A percentile compares a stretch with the other conserved stretches of the same genome.
Evolutionary conservation across 2,888 invertebrate species (phyloP).

Genomic region (Hydroisotoma schaefferi): DNA sequence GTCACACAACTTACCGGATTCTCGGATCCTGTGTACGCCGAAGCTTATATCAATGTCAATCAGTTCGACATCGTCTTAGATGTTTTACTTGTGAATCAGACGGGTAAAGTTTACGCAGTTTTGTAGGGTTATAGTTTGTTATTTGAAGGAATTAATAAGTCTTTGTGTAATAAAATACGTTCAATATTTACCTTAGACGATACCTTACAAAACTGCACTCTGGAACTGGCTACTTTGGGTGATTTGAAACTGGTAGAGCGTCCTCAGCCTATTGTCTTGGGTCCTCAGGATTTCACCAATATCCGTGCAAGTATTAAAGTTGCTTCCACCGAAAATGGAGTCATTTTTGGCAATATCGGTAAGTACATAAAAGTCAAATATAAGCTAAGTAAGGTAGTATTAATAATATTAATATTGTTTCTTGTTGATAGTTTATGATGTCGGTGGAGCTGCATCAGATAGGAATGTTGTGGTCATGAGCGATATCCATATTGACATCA

Average conservation of each 20-base stretch:
- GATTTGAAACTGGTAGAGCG: constrained; percentile 97
- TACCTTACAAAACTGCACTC: constrained; percentile 94
- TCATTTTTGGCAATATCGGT: constrained; percentile 99
- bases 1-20: constrained; percentile 97
- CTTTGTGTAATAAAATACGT: neutral
- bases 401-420: constrained; percentile 13
- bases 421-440: constrained; percentile 77
- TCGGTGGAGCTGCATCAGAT: constrained; percentile 85
- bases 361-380: constrained; percentile 42
- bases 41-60: constrained; percentile 99
- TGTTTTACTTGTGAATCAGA: constrained; percentile 97
- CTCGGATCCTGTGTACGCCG: constrained; percentile 98
- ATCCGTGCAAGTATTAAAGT: constrained; percentile 98
- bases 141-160: neutral
- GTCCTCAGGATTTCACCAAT: constrained; percentile 94
- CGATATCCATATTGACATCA: constrained; percentile 99
- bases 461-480: constrained; percentile 96
- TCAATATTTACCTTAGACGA: constrained; percentile 59
- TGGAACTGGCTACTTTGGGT: constrained; percentile 95
- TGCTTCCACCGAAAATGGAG: constrained; percentile 99
- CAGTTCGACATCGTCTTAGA: constrained; percentile 98
- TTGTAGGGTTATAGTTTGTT: neutral
- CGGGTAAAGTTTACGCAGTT: constrained; percentile 58
- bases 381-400: constrained; percentile 5
- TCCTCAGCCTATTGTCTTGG: constrained; percentile 90